Evolutionary conservation across 2,888 invertebrate species (phyloP), one percentile per base, ranked within the genome.

Genomic region (Chloroclysta siterata): DNA sequence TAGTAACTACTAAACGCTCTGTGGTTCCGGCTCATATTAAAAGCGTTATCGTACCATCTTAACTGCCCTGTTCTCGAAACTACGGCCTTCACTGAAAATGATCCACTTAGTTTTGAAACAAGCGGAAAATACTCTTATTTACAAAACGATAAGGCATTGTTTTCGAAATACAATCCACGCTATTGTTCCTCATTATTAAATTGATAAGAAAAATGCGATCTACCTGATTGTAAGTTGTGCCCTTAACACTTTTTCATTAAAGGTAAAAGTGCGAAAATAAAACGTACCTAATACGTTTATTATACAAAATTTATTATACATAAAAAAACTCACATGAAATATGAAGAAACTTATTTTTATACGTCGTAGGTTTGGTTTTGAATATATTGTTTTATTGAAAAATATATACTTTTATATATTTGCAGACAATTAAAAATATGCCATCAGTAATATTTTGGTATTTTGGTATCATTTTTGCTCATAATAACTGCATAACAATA

Each of bases 21-120:
- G 78, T 78, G 80, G 84, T 92, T 91, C 92, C 92, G 92, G 85
- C 90, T 91, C 89, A 86, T 92, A 93, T 92, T 91, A 92, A 91
- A 89, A 86, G 83, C 73, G 82, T 88, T 92, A 93, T 93, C 92
- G 89, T 71, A 69, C 82, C 80, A 92, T 93, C 92, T 92, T 89
- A 92, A 92, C 92, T 88, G 79, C 89, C 85, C 80, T 80, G 85
- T 88, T 88, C 90, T 92, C 84, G 82, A 92, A 92, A 90, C 89
- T 90, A 86, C 81, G 83, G 84, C 85, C 83, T 81, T 79, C 77
- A 73, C 79, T 84, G 86, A 87, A 90, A 90, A 90, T 90, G 85
- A 90, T 90, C 88, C 89, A 90, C 84, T 84, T 77, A 75, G 73
- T 72, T 72, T 78, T 72, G 77, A 78, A 76, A 60, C 78, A 73